Evolutionary conservation across 2,888 invertebrate genomes (phyloP), one percentile per base, ranked within the genome.

Genomic region (Beris morrisii): DNA sequence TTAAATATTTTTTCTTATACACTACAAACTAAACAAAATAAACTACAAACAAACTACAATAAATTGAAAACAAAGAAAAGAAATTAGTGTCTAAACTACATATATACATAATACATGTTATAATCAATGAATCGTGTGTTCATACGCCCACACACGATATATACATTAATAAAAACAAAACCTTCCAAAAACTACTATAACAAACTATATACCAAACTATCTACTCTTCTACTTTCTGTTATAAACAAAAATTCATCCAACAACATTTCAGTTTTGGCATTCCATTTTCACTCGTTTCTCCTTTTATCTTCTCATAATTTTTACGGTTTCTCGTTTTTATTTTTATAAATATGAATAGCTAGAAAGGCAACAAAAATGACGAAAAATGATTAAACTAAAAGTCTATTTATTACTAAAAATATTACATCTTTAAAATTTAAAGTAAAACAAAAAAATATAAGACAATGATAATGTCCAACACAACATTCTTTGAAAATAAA

Each of bases 321-420:
- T 50, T 31, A 61, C 61, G 61, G 61, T 61, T 52, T 52, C 61
- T 61, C 52, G 61, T 32, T 61, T 61, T 61, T 52, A 61, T 61
- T 52, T 52, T 32, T 22, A 61, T 61, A 52, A 48, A 46, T 43
- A 61, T 52, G 50, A 15, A 38, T 61, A 61, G 61, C 15, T 61
- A 61, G 61, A 61, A 43, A 22, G 50, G 50, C 61, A 38, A 46
- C 43, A 50, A 46, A 48, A 30, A 45, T 58, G 30, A 48, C 13
- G 48, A 48, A 58, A 58, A 13, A 59, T 48, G 46, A 22, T 46
- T 48, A 48, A 59, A 46, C 30, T 22, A 28, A 46, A 59, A 31
- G 46, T 59, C 58, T 59, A 48, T 38, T 50, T 43, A 52, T 15
- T 52, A 52, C 6, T 50, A 61, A 38, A 46, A 52, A 52, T 38